Base-by-base conservation (phyloP, 2,888 invertebrate genomes). In the Nephrotoma appendiculata region DNA sequence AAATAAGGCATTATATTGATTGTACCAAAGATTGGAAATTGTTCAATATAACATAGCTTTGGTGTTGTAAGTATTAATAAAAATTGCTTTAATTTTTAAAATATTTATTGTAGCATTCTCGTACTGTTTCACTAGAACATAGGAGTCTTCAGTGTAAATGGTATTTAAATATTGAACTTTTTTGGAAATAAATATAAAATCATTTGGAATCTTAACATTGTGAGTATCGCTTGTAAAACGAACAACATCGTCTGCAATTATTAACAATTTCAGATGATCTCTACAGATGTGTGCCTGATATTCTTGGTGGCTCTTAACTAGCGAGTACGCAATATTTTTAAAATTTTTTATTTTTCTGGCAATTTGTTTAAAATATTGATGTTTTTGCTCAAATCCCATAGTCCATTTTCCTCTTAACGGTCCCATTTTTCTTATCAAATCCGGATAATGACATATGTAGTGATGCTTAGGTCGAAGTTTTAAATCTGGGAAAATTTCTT, bases 301-400 rank as follows among this genome's bases (percentile, higher is more conserved):
- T 57, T 57, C 57, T 57, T 57, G 11, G 12, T 57, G 12, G 57
- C 19, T 57, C 1, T 4, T 57, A 12, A 57, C 57, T 57, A 57
- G 57, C 12, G 57, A 57, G 57, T 57, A 57, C 5, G 86, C 86
- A 12, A 87, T 31, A 57, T 87, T 88, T 87, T 88, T 88, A 48
- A 88, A 89, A 87, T 89, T 89, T 86, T 87, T 87, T 15, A 12
- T 19, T 71, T 87, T 87, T 86, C 87, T 87, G 0, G 87, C 45
- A 12, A 87, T 57, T 87, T 87, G 87, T 88, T 89, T 89, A 84
- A 89, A 89, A 87, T 87, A 89, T 6, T 88, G 86, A 85, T 89
- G 89, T 86, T 89, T 89, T 48, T 88, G 88, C 87, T 89, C 89
- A 87, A 89, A 89, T 7, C 88, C 41, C 86, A 88, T 86, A 7